phyloP scores from a whole-genome alignment of 2,797 vertebrate species.

The Ctenosaura bakeri region DNA sequence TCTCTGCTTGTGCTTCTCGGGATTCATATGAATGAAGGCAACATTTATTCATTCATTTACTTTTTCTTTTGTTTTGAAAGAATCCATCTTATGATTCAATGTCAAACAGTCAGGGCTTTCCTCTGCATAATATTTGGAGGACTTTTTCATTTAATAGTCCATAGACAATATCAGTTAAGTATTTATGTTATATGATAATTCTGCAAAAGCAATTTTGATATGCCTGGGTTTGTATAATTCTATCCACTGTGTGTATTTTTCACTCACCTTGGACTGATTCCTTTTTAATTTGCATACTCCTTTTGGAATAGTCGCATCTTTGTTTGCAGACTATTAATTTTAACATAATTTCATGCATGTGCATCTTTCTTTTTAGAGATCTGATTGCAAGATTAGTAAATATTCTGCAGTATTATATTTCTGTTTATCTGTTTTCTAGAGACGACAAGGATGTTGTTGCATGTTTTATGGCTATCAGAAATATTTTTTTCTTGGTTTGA shows the following conservation, averaged over 20 bases:
- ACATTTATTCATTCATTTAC: neutral
- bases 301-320: neutral
- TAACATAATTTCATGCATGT: neutral
- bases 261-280: neutral
- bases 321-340: neutral
- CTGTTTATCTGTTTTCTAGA: constrained; percentile 28
- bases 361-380: neutral
- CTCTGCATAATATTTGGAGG: no score
- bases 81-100: neutral
- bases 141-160: no score
- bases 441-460: neutral
- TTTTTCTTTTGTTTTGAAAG: constrained; percentile 5
- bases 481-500: neutral
- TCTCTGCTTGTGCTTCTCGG: neutral
- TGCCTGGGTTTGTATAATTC: neutral
- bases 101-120: constrained; percentile 37
- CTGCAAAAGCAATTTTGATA: neutral
- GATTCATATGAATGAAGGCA: neutral
- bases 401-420: neutral
- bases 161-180: neutral
- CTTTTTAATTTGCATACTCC: neutral
- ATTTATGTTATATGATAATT: neutral
- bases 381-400: neutral
- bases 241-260: neutral
- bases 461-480: constrained; percentile 1